Conservation (phyloP, 2,797 vertebrate species). For the Cyprinella venusta region DNA sequence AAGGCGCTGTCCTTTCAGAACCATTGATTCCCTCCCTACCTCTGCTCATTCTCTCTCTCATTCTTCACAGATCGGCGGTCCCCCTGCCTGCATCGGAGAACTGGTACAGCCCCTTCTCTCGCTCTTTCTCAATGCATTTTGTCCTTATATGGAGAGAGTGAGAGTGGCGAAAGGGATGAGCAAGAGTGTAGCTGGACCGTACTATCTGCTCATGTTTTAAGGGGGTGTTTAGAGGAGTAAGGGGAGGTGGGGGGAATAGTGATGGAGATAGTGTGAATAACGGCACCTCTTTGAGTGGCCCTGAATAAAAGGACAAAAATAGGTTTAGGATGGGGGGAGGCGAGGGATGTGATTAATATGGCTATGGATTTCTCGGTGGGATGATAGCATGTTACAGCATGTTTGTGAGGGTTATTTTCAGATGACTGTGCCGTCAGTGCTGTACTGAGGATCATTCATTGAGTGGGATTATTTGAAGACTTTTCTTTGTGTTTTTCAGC, state of each 20-base stretch:
- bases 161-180: slow-evolving; percentile 56
- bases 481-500: slow-evolving; percentile 22
- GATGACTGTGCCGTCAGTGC: slow-evolving; percentile 40
- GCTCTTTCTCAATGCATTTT: slow-evolving; percentile 82
- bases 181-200: slow-evolving; percentile 74
- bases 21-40: slow-evolving; percentile 35
- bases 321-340: slow-evolving; percentile 55
- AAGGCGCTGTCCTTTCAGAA: slow-evolving; percentile 61
- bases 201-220: slow-evolving; percentile 71
- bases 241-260: slow-evolving; percentile 33
- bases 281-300: slow-evolving; percentile 70
- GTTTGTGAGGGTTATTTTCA: slow-evolving; percentile 55
- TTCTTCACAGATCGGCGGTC: slow-evolving; percentile 54
- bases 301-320: slow-evolving; percentile 73
- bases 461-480: slow-evolving; percentile 34
- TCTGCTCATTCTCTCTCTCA: slow-evolving; percentile 25
- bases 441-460: slow-evolving; percentile 31
- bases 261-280: slow-evolving; percentile 58
- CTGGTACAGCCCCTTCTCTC: slow-evolving; percentile 74
- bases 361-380: slow-evolving; percentile 44
- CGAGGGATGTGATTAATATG: slow-evolving; percentile 52
- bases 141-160: slow-evolving; percentile 85
- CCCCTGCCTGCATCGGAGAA: slow-evolving; percentile 73
- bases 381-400: slow-evolving; percentile 53
- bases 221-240: slow-evolving; percentile 73